phyloP scores from a whole-genome alignment of 2,797 vertebrate genomes.

The Hydrophis major region DNA sequence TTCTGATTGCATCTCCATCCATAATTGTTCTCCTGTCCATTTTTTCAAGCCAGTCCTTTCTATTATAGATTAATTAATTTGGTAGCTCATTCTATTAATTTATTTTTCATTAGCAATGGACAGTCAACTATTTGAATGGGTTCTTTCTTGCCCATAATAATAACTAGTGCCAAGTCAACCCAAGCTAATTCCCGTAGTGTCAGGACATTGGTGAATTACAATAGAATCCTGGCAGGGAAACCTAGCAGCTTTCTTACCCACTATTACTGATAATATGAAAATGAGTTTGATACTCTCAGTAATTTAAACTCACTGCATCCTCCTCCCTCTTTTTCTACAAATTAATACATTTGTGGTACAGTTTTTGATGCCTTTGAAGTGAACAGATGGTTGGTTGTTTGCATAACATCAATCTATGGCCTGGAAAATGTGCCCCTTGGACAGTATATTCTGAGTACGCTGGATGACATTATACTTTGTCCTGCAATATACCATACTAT shows the following conservation, averaged over 20 bases:
- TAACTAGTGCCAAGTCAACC: background rate
- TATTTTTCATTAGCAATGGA: background rate
- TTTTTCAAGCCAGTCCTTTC: background rate
- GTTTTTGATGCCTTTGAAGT: background rate
- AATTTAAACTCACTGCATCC: background rate
- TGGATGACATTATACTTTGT: background rate
- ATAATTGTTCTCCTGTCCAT: background rate
- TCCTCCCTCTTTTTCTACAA: background rate
- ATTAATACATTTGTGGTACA: background rate
- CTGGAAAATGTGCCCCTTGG: background rate
- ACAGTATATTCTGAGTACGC: background rate
- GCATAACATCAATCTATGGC: background rate
- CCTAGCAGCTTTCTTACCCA: background rate
- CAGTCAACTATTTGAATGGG: background rate
- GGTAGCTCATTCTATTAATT: background rate
- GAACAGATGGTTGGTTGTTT: background rate
- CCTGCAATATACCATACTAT: background rate
- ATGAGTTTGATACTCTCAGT: background rate
- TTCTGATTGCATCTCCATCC: background rate
- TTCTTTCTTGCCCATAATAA: background rate
- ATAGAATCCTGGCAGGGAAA: background rate
- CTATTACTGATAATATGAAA: background rate
- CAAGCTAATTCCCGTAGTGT: background rate
- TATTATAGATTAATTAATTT: background rate
- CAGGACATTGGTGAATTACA: background rate